Percentiles rank a stretch among this genome's conserved stretches.
Evolutionary conservation across 2,113 vertebrate species (phyloP).

Genomic region (Tenebrosternarchus preto): DNA sequence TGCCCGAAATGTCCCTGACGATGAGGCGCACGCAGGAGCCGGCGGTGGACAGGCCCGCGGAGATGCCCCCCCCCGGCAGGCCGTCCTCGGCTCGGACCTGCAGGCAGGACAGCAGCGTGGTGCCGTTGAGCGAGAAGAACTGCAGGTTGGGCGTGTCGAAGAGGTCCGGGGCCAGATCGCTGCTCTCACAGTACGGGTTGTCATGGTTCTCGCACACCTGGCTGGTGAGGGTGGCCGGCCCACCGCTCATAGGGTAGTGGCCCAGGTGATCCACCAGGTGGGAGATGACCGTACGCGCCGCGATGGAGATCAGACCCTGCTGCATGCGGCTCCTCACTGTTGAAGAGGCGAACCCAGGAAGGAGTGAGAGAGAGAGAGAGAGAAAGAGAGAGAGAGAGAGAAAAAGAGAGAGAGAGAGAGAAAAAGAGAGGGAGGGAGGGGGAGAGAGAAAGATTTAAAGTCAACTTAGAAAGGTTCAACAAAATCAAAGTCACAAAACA

Average conservation of each 20-base stretch:
- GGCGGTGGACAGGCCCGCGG: slow-evolving; percentile 89
- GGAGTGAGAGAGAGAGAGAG: slow-evolving; percentile 39
- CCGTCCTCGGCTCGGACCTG: slow-evolving; percentile 91
- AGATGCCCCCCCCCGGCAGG: slow-evolving; percentile 90
- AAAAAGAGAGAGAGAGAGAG: too few relatives aligned
- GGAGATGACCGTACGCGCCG: slow-evolving; percentile 95
- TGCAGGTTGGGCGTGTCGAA: slow-evolving; percentile 97
- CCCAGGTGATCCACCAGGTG: slow-evolving; percentile 96
- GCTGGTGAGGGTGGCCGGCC: slow-evolving; percentile 94
- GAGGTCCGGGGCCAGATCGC: slow-evolving; percentile 92
- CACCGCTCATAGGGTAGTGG: slow-evolving; percentile 97
- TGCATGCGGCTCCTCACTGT: slow-evolving; percentile 93
- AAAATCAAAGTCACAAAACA: background rate
- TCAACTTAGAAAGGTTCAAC: background rate
- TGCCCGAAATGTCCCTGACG: slow-evolving; percentile 93
- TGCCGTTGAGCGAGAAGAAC: slow-evolving; percentile 92
- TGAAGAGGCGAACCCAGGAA: too few relatives aligned
- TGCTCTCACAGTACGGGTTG: slow-evolving; percentile 91
- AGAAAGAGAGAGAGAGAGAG: background rate
- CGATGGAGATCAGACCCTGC: slow-evolving; percentile 93
- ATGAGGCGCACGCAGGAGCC: slow-evolving; percentile 92
- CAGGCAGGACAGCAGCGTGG: slow-evolving; percentile 85
- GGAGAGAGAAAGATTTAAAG: slow-evolving; percentile 51
- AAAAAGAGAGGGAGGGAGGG: background rate
- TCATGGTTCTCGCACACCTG: slow-evolving; percentile 98